These are phyloP conservation scores for Gymnorhina tibicen DNA, from an alignment of 2,113 vertebrate species.

Conservation along the genomic window DNA sequence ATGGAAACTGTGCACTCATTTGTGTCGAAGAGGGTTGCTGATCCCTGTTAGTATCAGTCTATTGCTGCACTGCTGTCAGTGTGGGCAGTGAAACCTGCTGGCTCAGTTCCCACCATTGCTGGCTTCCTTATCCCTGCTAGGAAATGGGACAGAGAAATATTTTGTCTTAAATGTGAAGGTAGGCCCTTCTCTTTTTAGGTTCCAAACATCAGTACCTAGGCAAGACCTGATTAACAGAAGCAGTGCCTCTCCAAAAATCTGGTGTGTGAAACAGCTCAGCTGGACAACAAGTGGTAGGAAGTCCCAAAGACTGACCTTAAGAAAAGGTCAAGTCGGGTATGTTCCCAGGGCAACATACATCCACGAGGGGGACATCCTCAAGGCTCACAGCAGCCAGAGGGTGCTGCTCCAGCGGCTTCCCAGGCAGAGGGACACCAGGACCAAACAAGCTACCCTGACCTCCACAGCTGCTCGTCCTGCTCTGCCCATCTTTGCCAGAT, in stretches of 20 bases:
- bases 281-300: neutral
- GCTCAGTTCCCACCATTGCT: neutral
- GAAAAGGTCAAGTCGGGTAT: fast-evolving
- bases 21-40: neutral
- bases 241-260: neutral
- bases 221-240: neutral
- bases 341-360: neutral
- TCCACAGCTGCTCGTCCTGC: neutral
- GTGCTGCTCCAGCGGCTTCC: fast-evolving
- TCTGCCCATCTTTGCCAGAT: neutral
- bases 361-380: neutral
- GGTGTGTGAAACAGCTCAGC: neutral
- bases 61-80: neutral
- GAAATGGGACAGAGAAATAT: neutral
- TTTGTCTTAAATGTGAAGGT: neutral
- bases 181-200: neutral
- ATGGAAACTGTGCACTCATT: neutral
- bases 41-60: neutral
- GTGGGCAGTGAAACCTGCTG: slow-evolving; percentile 16
- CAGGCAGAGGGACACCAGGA: neutral
- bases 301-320: neutral
- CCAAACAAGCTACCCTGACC: neutral
- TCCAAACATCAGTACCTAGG: neutral
- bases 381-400: neutral
- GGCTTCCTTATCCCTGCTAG: neutral